phyloP scores from a whole-genome alignment of 2,113 vertebrate genomes.

The Arvicanthis niloticus region DNA sequence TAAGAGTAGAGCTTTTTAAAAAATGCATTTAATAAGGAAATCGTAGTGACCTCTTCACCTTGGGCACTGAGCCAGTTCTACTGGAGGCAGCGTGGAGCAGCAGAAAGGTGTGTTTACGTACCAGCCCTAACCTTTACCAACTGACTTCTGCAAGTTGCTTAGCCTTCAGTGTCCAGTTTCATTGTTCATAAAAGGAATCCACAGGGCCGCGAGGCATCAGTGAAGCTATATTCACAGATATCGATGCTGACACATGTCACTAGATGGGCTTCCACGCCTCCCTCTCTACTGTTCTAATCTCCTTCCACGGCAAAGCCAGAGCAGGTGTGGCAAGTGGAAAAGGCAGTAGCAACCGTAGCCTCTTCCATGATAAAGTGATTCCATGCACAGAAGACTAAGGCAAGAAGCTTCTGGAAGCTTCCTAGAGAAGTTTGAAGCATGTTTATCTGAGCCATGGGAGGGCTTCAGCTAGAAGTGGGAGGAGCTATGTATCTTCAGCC shows the following conservation, averaged over 20 bases:
- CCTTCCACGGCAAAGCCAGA: neutral
- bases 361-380: neutral
- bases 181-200: neutral
- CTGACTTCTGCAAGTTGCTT: neutral
- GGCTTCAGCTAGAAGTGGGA: no score
- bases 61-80: neutral
- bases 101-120: neutral
- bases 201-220: neutral
- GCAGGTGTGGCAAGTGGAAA: neutral
- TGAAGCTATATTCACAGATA: neutral
- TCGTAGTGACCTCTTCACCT: neutral
- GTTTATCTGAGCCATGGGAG: neutral
- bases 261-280: neutral
- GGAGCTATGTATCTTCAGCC: no score
- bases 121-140: neutral
- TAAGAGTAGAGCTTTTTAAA: neutral
- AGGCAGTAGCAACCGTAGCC: neutral
- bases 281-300: neutral
- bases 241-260: neutral
- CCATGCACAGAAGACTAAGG: neutral
- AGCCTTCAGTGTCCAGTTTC: neutral
- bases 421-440: neutral
- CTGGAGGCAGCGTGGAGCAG: neutral
- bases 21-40: slow-evolving; percentile 7
- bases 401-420: neutral